Base-by-base conservation (phyloP, 37 sponge, comb jelly and placozoan genomes). In the Tethya wilhelma region DNA sequence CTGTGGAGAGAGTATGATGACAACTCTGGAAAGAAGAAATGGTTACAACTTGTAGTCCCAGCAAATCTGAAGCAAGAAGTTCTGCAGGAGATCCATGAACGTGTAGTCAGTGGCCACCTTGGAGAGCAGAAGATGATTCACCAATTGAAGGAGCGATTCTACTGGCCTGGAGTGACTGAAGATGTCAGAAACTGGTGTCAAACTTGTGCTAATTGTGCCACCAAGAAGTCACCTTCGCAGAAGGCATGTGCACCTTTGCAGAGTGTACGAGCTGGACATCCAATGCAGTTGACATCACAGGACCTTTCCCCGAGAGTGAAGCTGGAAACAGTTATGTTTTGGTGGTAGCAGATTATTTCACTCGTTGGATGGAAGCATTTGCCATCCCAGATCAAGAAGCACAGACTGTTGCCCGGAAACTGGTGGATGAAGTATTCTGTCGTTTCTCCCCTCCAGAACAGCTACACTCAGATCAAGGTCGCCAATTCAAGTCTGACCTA, bases 331-430 rank as follows among this genome's bases (percentile, higher is more conserved):
- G 29, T 8, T 78, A 78, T 19, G 44, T 79, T 43, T 57, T 79
- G 12, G 80, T 79, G 3, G 69, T 28, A 12, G 80, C 20, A 28
- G 80, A 79, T 39, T 44, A 79, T 36, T 79, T 79, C n/a, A 79
- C 69, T 30, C 30, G 57, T 12, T 78, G 79, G 79, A 43, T 4
- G 6, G 79, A 78, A 40, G 79, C 67, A 29, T 78, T 41, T 38
- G 63, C 79, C 14, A 30, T 75, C 6, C 76, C 59, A 22, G 34
- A 75, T 31, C 59, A 56, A 38, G 62, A 59, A 33, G 76, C 76
- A 34, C 5, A 22, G 7, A 58, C 76, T 20, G 62, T 57, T 9
- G 74, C 74, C 14, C 5, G n/a, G 38, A 36, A 36, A 38, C 25
- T 75, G 40, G 29, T 29, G 14, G 40, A 75, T 57, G 62, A 59